Evolutionary conservation across 2,888 invertebrate genomes (phyloP).

Genomic region (Actias luna): DNA sequence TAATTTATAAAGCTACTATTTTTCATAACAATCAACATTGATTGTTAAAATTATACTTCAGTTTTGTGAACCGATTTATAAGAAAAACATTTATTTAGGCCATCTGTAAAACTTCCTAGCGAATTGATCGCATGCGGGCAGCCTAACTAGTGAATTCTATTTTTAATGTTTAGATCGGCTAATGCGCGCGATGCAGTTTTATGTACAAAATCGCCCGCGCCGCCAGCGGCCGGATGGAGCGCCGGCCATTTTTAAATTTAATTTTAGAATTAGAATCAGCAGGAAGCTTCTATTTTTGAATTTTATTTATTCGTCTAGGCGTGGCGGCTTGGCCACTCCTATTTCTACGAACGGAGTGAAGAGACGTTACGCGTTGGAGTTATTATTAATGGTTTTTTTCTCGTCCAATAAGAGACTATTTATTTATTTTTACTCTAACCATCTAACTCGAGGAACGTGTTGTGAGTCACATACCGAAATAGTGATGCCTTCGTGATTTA

Average conservation of each 20-base stretch:
- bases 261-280: constrained; percentile 68
- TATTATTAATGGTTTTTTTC: constrained; percentile 29
- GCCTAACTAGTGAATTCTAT: constrained; percentile 67
- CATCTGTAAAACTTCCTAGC: not conserved
- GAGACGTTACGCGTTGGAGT: constrained; percentile 8
- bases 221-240: constrained; percentile 40
- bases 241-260: constrained; percentile 69
- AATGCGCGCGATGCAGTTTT: constrained; percentile 77
- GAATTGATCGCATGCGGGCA: constrained; percentile 33
- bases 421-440: constrained; percentile 14
- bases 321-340: constrained; percentile 57
- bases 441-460: not conserved
- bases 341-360: constrained; percentile 34
- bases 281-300: constrained; percentile 72
- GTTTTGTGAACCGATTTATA: not conserved
- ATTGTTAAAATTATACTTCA: too few species aligned
- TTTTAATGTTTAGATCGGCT: constrained; percentile 79
- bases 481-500: not conserved
- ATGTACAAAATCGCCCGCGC: constrained; percentile 74
- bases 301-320: constrained; percentile 74
- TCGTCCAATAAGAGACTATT: constrained; percentile 22
- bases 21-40: too few species aligned
- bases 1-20: too few species aligned
- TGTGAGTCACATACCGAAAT: not conserved
- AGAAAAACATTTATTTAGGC: not conserved